Base-by-base conservation (phyloP, 2,888 invertebrate species). In the Rhynchonema sp. region DNA sequence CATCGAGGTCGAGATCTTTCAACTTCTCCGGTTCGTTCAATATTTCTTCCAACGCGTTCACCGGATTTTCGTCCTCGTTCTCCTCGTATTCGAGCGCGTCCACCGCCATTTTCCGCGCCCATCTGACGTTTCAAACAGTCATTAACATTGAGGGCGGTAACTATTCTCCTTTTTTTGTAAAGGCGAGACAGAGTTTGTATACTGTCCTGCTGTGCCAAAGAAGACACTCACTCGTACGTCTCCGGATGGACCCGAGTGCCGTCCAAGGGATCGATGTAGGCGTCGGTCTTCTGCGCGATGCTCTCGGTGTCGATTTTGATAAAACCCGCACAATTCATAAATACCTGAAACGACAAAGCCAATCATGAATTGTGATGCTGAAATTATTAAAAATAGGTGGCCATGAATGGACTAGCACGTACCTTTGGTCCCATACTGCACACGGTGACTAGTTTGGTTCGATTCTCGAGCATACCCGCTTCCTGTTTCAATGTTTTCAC, bases 91-190 rank as follows among this genome's bases (percentile, higher is more conserved):
- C 98, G 56, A 98, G 77, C 1, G 98, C 98, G 75, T 98, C 98
- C 0, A 96, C 92, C 0, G 98, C 98, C 96, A 98, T 99, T 77
- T 99, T 99, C 52, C 96, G 80, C 0, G 98, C 98, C 96, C 96
- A 96, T 72, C 60, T 60, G 46, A 38, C n/a, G n/a, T n/a, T 38
- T 38, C 38, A 17, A 38, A 38, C n/a, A n/a, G n/a, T n/a, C n/a
- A n/a, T n/a, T n/a, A n/a, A n/a, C n/a, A n/a, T n/a, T n/a, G n/a
- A n/a, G n/a, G n/a, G n/a, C n/a, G n/a, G n/a, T n/a, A n/a, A n/a
- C n/a, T n/a, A n/a, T n/a, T n/a, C n/a, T n/a, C n/a, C n/a, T n/a
- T n/a, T n/a, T n/a, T n/a, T n/a, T n/a, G n/a, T n/a, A n/a, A n/a
- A n/a, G n/a, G n/a, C 6, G 17, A 38, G 38, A 6, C 38, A 6